Base-by-base conservation (phyloP, 35 echinoderm and acorn worm genomes). In the Heliocidaris tuberculata region DNA sequence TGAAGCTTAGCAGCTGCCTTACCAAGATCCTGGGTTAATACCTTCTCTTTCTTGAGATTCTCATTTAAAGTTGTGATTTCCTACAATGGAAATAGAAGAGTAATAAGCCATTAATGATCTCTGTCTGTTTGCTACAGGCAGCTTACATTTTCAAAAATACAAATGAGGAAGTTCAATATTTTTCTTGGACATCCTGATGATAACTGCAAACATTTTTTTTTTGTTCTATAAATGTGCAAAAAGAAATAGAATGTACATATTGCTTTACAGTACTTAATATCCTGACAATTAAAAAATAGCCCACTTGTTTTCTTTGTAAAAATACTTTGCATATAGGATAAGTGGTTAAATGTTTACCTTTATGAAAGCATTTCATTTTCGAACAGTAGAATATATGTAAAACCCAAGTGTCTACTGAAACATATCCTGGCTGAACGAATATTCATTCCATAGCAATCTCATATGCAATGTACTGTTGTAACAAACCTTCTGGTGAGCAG, bases 1-100 rank as follows among this genome's bases (percentile, higher is more conserved):
- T 98, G 97, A 31, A 98, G 94, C 94, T 97, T 98, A 60, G 90
- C 97, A 21, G 97, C 96, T 60, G 97, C 97, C 48, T 86, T 95
- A 21, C 94, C 97, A 50, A 98, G 87, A 19, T 98, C 97, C 52
- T 95, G 97, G 60, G 97, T 97, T 31, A 98, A 30, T 11, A 29
- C 91, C 48, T 94, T 96, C 93, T 98, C 97, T 92, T 98, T 97
- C 90, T 86, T 85, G 2, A 98, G 86, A 27, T 56, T 50, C 15
- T 50, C 94, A 85, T 94, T 97, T 92, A 97, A n/a, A 48, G 95
- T 95, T 32, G 60, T 59, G 30, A 97, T 48, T 85, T 96, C 94
- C 96, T 97, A 93, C 35, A 49, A 31, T 32, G 0, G 27, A 27
- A 27, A 78, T 5, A 78, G 27, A 56, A 12, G 10, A 13, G 52